Base-by-base conservation (phyloP, 2,113 vertebrate genomes). In the Passer montanus region DNA sequence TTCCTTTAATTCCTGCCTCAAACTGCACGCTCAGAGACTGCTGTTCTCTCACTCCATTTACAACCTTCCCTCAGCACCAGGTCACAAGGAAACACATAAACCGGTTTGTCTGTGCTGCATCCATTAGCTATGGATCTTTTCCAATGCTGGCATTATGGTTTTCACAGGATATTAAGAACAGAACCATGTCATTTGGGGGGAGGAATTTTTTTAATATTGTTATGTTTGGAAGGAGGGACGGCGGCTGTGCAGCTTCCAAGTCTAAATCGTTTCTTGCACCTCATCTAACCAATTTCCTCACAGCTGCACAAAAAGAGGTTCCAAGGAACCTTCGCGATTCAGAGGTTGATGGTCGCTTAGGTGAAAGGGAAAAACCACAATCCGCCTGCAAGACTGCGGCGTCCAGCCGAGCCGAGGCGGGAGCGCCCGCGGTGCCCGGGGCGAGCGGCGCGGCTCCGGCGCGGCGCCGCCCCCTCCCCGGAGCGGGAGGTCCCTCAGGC, bases 1-100 rank as follows among this genome's bases (percentile, higher is more conserved):
- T 97, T 97, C 95, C 93, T 97, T 95, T 94, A 96, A 97, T 97
- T 97, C 96, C 94, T 95, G 93, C 49, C 80, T 91, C 70, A 89
- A 95, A 93, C 89, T 93, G 75, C 74, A 75, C 23, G 87, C 63
- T 85, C 80, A 31, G 49, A 69, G 53, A 49, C 55, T 7, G 75
- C 74, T 70, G 23, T 26, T 77, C 70, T 70, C 80, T 47, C 78
- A 76, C 60, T 78, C 66, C 49, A 56, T 76, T 76, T 89, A 87
- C 81, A 93, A 85, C 23, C 52, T 43, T 91, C 59, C 30, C 81
- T 79, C 72, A 46, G 21, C 46, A 90, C 20, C 74, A 50, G 58
- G 60, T 79, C 52, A 72, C 33, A 74, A 70, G 62, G 37, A 58
- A 93, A 92, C 35, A 79, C 43, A 94, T 66, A 92, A 96, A 91